Base-by-base conservation (phyloP, 2,888 invertebrate genomes). In the Calliphora vomitoria region DNA sequence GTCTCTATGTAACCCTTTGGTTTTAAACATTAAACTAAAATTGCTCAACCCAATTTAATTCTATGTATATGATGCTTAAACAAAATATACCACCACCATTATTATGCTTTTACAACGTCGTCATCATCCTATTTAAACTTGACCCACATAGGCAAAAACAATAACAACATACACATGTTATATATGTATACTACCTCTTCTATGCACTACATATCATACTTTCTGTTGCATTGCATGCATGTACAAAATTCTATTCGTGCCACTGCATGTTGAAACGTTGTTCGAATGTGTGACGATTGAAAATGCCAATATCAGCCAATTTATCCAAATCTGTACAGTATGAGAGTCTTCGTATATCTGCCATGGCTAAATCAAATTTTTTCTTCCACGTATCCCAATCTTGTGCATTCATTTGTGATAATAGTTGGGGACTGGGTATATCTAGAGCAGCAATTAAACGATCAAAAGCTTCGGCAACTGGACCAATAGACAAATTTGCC, bases 381-480 rank as follows among this genome's bases (percentile, higher is more conserved):
- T 92, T 91, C 88, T 92, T 92, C 92, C 92, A 92, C 81, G 90
- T 91, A 84, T 92, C 92, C 86, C 92, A 82, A 60, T 92, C 92
- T 38, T 91, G 91, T 0, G 92, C 92, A 71, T 91, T 92, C 92
- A 92, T 92, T 55, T 92, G 92, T 44, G 92, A 92, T 68, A 92
- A 90, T 68, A 92, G 47, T 75, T 92, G 92, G 6, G 92, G 92
- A 89, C 91, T 91, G 15, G 92, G 92, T 88, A 92, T 92, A 78
- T 92, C 92, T 66, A 92, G 90, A 44, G 92, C 90, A 0, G 92
- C 90, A 80, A 91, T 91, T 55, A 92, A 78, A 0, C 92, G 91
- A 87, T 92, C 91, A 38, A 92, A 91, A 0, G 92, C 92, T 76
- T 92, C 92, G 8, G 89, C 88, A n/a, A 89, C 78, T 6, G 92